Evolutionary conservation across 2,113 vertebrate species (phyloP).

Genomic region (Vanacampus margaritifer): DNA sequence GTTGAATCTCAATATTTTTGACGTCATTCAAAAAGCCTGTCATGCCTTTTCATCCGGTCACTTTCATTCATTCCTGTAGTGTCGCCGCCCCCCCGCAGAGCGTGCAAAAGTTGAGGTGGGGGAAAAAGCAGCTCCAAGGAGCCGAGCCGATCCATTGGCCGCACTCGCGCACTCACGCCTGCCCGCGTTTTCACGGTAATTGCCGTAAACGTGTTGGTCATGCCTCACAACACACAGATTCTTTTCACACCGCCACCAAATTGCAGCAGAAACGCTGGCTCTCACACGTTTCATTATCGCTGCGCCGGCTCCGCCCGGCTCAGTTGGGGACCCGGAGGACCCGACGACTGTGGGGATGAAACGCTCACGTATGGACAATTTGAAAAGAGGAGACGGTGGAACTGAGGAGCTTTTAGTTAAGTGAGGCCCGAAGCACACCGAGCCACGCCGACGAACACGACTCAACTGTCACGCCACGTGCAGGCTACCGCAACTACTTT

Average conservation of each 20-base stretch:
- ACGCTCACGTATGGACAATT: constrained; percentile 26
- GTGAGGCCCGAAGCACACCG: neutral
- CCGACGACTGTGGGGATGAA: constrained; percentile 20
- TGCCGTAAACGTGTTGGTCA: constrained; percentile 58
- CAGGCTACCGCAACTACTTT: neutral
- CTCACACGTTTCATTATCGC: constrained; percentile 55
- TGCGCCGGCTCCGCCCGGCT: constrained; percentile 28
- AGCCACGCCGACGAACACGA: neutral
- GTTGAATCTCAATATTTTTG: neutral
- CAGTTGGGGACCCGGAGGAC: constrained; percentile 35
- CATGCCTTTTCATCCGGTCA: constrained; percentile 21
- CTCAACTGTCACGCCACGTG: no score
- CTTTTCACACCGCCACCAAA: constrained; percentile 47
- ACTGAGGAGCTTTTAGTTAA: constrained; percentile 27
- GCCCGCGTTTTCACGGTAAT: constrained; percentile 21
- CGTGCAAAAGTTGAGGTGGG: constrained; percentile 37
- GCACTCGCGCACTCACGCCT: constrained; percentile 1
- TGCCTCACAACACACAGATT: constrained; percentile 55
- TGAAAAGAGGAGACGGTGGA: constrained; percentile 25
- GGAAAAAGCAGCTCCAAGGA: constrained; percentile 41
- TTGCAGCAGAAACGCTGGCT: constrained; percentile 45
- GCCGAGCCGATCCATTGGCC: constrained; percentile 43
- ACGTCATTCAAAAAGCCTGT: constrained; percentile 18
- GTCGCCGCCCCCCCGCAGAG: constrained; percentile 18
- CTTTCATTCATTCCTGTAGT: constrained; percentile 40